Evolutionary conservation across 2,797 vertebrate genomes (phyloP), one percentile per base, ranked within the genome.

Genomic region (Sebastes hubbsi): DNA sequence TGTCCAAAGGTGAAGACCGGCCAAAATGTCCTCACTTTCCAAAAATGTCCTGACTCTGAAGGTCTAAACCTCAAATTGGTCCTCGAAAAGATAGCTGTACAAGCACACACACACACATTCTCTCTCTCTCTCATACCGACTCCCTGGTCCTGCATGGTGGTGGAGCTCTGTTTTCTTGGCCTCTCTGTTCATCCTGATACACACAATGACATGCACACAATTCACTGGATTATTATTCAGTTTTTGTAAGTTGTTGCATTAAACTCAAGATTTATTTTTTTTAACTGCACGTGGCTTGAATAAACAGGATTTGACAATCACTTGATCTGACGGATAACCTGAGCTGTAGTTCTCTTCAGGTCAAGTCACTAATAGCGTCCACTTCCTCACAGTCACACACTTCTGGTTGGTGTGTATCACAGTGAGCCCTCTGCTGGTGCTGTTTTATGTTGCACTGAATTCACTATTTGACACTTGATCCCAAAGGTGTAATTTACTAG

Each of bases 271-370:
- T 16, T 42, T 16, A 0, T 38, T 36, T 38, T 38, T 38, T 38
- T 38, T 13, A 38, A 38, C 12, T 1, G 12, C 38, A 42, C 0
- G 10, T 42, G 13, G 38, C 0, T 42, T 42, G 38, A 42, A 14
- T 42, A 42, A 42, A 42, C 38, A 42, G 13, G 13, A 42, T 10
- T 13, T 27, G 32, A 69, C 18, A 29, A 94, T 95, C 90, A 98
- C 98, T 95, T 95, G 68, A 97, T 98, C 94, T 99, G 98, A 84
- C 87, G 92, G 78, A 94, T 58, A 0, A 96, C 95, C 88, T 99
- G 96, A 78, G 90, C 91, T 66, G 96, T 88, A 7, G 97, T 98
- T 83, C 95, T 96, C 76, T 97, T 97, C 89, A 99, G 91, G 34
- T 96, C 27, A 99, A 94, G 52, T 99, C 97, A 96, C 94, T 83